Base-by-base conservation (phyloP, 2,113 vertebrate genomes). In the Corydoras sp. region DNA sequence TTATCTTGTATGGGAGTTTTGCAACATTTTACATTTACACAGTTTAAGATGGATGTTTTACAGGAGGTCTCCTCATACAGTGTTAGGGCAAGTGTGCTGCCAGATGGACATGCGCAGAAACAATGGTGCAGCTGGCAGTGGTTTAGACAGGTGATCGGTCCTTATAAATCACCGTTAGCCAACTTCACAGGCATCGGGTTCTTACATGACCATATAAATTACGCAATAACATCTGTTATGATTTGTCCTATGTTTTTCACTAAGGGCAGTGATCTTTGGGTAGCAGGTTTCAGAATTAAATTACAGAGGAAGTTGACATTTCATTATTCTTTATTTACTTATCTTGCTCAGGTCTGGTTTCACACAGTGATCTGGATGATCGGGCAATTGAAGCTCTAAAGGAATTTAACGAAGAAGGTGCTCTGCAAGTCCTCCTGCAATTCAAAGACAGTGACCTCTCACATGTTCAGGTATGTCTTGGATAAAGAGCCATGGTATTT, bases 401-500 rank as follows among this genome's bases (percentile, higher is more conserved):
- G 87, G 97, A 99, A 87, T 99, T 99, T 88, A 98, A 98, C 91
- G 97, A 98, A 90, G 96, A 99, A 87, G 95, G 95, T 86, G 95
- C 97, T 87, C 88, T 98, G 85, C 94, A 97, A 88, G 96, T 99
- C 73, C 94, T 99, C 86, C 93, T 96, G 53, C 95, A 99, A 86
- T 99, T 99, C 88, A 98, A 99, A 92, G 96, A 98, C 91, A 99
- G 97, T 85, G 97, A 99, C 93, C 95, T 99, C 86, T 99, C 97
- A 89, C 97, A 99, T 88, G 97, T 99, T 92, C 97, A 99, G 92
- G 97, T 98, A 82, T 12, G 75, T 62, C 12, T 60, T 35, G 35
- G 7, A 43, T 43, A 43, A 43, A 43, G 7, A 5, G 35, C 35
- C 51, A 53, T 14, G 13, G 51, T 53, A 8, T 53, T 10, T 14